Base-by-base conservation (phyloP, 1,140 invertebrate genomes). In the Halictus rubicundus region DNA sequence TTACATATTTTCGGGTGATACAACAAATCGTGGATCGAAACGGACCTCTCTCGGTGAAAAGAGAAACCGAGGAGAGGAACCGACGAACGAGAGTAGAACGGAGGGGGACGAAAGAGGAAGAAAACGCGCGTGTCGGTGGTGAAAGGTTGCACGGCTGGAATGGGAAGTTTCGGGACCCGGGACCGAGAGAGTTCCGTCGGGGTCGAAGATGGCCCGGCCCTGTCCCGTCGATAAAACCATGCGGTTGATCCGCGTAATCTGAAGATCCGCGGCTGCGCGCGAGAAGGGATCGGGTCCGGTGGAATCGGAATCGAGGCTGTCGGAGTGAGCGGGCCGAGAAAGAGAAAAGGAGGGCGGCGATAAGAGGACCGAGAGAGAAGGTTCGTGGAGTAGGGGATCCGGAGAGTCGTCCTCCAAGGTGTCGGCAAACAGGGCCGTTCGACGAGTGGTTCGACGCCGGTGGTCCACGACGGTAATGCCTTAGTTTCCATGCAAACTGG, bases 401-500 rank as follows among this genome's bases (percentile, higher is more conserved):
- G 64, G 59, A 81, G 81, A 85, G 83, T 86, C 84, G 84, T 86
- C 76, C 88, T 86, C 88, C 87, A 83, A 91, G 90, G 89, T 91
- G 90, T 90, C 90, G 90, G 89, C 90, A 90, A 90, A 90, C 89
- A 90, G 90, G 88, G 86, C 89, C 88, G 89, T 90, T 90, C 90
- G 90, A 90, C 89, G 89, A 90, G 90, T 90, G 89, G 89, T 87
- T 90, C 91, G 90, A 92, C 90, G 89, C 90, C 88, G 91, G 91
- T 92, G 91, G 91, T 92, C 91, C 90, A 76, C 73, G 72, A 75
- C 80, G 86, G 85, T 91, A 92, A 91, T 91, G 90, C 90, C 90
- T 91, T 90, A 92, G 90, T 92, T 92, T 91, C 91, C 90, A 91
- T 92, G 90, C 90, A 92, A 92, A 92, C 90, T 89, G 90, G 84